Evolutionary conservation across 2,888 invertebrate species (phyloP), one percentile per base, ranked within the genome.

Genomic region (Mactromeris polynyma): DNA sequence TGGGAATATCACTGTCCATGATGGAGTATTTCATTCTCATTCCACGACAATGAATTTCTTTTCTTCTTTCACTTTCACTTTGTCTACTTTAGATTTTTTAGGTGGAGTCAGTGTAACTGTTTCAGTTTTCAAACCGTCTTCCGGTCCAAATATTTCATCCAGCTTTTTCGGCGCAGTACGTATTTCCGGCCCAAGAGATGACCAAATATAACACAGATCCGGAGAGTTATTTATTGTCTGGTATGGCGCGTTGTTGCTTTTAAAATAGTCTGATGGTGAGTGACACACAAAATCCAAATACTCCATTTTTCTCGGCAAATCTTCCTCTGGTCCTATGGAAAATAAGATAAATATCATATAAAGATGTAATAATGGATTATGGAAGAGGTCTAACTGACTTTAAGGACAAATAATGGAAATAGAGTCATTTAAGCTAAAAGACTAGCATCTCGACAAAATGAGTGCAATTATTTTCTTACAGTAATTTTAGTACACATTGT

Each of bases 241-340:
- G 96, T 98, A 98, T 0, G 98, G 98, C 21, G 98, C 98, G 92
- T 97, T 98, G 93, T 97, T 98, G 14, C 98, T 97, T 95, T 98
- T 98, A 96, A 94, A 96, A 90, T 99, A 99, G 96, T 99, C 98
- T 0, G 98, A 98, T 0, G 99, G 99, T 0, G 99, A 98, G 95
- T 98, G 99, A 98, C 99, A 98, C 17, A 99, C 98, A 97, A 99
- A 99, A 95, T 98, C 98, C 98, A 99, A 98, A 93, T 98, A 98
- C 46, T 98, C 98, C 84, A 99, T 97, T 96, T 98, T 98, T 9
- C 99, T 97, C 0, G 99, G 98, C 1, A 98, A 97, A 93, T 99
- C 99, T 97, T 99, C 99, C 96, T 99, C 99, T 0, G 98, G 98
- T 2, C 99, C 98, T 98, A 96, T 2, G 26, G 26, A 6, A 64